Evolutionary conservation across 1,140 invertebrate species (phyloP), one percentile per base, ranked within the genome.

Genomic region (Drosophila paulistorum): DNA sequence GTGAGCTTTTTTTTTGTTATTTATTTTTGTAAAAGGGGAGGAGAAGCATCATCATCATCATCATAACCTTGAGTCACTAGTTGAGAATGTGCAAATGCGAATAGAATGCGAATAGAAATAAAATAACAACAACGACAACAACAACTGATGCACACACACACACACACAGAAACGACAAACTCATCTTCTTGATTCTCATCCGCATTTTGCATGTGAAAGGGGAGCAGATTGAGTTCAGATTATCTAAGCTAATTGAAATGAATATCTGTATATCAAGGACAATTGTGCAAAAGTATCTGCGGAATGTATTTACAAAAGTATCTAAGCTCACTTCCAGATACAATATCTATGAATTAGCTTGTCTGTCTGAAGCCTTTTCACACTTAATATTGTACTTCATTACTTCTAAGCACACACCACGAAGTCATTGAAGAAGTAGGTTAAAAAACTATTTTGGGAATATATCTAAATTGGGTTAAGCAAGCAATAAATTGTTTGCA

Each of bases 31-130:
- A 10, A 45, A 13, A 9, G 35, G 45, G 13, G 65, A 6, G 58
- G 13, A 9, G 42, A 59, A 65, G 64, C 65, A 76, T 51, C 62
- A 65, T 35, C 71, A 71, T 57, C 68, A 77, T 71, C 77, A 75
- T 76, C 77, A 89, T 87, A 87, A 87, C 84, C 84, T 87, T 87
- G 84, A 87, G 84, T 86, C 83, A 86, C 83, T 83, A 87, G 76
- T 74, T 70, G 83, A 86, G 83, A 86, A 86, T 86, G 83, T 83
- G 83, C 79, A 87, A 37, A 59, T 86, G 83, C 77, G 70, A 87
- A 89, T 77, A 77, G 80, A 89, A 87, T 83, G 83, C 83, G 72
- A 77, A 83, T 51, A 51, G 45, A 51, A 78, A 68, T 30, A 30
- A 64, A 72, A 72, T 64, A 68, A 48, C 61, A 64, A 62, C 37